Conservation (phyloP, 2,113 vertebrate genomes). For the Nanorana parkeri region DNA sequence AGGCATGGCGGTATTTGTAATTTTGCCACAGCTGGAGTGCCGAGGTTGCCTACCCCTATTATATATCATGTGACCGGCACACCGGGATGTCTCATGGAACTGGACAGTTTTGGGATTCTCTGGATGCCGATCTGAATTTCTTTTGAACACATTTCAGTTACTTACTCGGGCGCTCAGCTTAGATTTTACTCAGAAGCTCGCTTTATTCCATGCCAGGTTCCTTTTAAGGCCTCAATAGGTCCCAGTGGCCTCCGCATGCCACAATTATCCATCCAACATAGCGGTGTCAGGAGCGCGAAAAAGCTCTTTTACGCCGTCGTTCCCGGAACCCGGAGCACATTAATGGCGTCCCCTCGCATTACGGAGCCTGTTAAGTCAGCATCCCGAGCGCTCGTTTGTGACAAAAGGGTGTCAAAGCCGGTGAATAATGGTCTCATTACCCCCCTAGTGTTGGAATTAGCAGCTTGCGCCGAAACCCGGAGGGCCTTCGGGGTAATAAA, state of each 20-base stretch:
- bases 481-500: constrained; percentile 42
- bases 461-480: not conserved
- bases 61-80: too few species aligned
- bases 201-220: too few species aligned
- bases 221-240: too few species aligned
- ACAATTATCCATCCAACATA: not conserved
- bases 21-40: too few species aligned
- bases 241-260: not conserved
- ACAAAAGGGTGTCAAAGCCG: not conserved
- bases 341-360: not conserved
- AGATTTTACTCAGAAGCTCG: too few species aligned
- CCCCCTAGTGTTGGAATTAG: constrained; percentile 11
- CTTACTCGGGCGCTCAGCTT: too few species aligned
- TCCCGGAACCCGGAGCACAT: not conserved
- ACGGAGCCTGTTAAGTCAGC: constrained; percentile 8
- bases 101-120: too few species aligned
- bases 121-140: too few species aligned
- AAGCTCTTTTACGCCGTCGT: not conserved
- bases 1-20: too few species aligned
- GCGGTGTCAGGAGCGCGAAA: not conserved
- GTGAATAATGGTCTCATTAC: constrained; percentile 27
- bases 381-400: not conserved
- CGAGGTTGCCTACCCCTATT: too few species aligned
- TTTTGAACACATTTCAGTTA: too few species aligned
- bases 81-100: too few species aligned